Percentiles rank a stretch among this genome's conserved stretches.
Evolutionary conservation across 2,113 vertebrate genomes (phyloP).

Genomic region (Notarius quadriscutis): DNA sequence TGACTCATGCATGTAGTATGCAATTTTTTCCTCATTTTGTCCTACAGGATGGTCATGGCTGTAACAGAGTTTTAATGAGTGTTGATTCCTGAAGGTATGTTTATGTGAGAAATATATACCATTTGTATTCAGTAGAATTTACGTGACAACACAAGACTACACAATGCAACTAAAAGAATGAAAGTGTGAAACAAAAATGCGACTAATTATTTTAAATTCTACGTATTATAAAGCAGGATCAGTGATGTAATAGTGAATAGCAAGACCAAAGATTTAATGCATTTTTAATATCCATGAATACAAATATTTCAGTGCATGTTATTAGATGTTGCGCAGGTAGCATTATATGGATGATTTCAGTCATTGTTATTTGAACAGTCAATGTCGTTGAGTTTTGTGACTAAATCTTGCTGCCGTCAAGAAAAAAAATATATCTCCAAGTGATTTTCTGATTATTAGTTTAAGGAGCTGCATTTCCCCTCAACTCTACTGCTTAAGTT

Average conservation of each 20-base stretch:
- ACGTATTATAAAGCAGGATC: not conserved
- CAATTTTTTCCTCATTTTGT: not conserved
- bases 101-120: conserved; percentile 42
- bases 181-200: not conserved
- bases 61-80: conserved; percentile 26
- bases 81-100: conserved; percentile 40
- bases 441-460: conserved; percentile 2
- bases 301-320: conserved; percentile 29
- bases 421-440: not conserved
- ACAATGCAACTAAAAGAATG: not conserved
- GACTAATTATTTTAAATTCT: not conserved
- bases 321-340: conserved; percentile 24
- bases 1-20: conserved; percentile 32
- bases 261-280: conserved; percentile 49
- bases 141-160: not conserved
- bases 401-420: conserved; percentile 25
- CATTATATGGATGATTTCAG: conserved; percentile 48
- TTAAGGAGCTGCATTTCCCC: conserved; percentile 23
- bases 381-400: not conserved
- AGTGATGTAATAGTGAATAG: conserved; percentile 30
- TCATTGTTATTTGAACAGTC: conserved; percentile 36
- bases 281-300: conserved; percentile 13
- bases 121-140: conserved; percentile 45
- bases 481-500: conserved; percentile 12
- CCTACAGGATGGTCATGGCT: conserved; percentile 41